Evolutionary conservation across 2,888 invertebrate species (phyloP), one percentile per base, ranked within the genome.

Genomic region (Spilarctia lutea): DNA sequence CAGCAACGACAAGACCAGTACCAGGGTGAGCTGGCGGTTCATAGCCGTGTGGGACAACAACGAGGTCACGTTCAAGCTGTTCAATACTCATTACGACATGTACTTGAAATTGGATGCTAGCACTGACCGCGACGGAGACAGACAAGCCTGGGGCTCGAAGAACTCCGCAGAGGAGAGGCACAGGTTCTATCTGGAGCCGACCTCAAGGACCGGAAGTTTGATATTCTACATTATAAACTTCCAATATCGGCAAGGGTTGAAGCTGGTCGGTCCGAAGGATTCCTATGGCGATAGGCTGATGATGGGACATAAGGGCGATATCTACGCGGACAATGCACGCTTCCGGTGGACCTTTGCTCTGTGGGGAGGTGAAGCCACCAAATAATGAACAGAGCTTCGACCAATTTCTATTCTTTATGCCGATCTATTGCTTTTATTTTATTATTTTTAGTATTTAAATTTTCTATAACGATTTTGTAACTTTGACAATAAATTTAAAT

Each of bases 141-240:
- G 89, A 56, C 80, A 83, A 73, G 83, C 80, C 10, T 87, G 75
- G 79, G 90, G 86, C 6, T 79, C 84, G 0, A 78, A 73, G 20
- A 52, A 76, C 35, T 74, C 82, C 4, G 73, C 77, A 13, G 83
- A 80, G 30, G 33, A 72, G 2, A 77, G 83, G 10, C 86, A 82
- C n/a, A 72, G 73, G 33, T 90, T 87, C 88, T 75, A 69, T 24
- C 68, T 91, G n/a, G 77, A 85, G 68, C 89, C 91, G 8, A 69
- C 77, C 2, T 82, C 83, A 66, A 67, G 78, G 20, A 75, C 83
- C 65, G 83, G 81, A 20, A 76, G 79, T 18, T 39, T 90, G 3
- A 20, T 85, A 2, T 91, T 91, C 71, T 82, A 78, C 27, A 80
- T 91, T 16, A 80, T 87, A 13, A 87, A 90, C 73, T 77, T 74